A percentile compares a stretch with the other conserved stretches of the same genome.
phyloP scores from a whole-genome alignment of 2,797 vertebrate genomes.

The Myotis myotis region DNA sequence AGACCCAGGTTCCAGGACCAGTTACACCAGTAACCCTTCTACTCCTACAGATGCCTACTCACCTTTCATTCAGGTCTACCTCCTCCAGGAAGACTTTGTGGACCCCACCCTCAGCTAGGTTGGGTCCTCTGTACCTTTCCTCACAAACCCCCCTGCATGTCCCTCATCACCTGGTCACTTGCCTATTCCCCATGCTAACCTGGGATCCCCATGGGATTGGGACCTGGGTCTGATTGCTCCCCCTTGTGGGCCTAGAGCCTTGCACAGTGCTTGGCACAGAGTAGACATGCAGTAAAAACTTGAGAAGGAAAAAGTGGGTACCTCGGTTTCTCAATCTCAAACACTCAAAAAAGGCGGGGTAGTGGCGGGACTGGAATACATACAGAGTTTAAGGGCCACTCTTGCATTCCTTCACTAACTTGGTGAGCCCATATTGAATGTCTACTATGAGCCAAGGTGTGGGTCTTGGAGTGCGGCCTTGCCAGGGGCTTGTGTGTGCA shows the following conservation, averaged over 20 bases:
- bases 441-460: neutral
- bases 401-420: neutral
- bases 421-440: accelerated
- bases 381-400: neutral
- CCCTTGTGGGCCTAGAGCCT: neutral
- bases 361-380: neutral
- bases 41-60: neutral
- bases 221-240: neutral
- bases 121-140: neutral
- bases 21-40: neutral
- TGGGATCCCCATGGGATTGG: neutral
- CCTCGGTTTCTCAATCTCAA: neutral
- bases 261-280: neutral
- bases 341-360: neutral
- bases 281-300: neutral
- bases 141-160: neutral
- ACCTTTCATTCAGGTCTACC: neutral
- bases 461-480: neutral
- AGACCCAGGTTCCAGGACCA: neutral
- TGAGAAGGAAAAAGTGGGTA: neutral
- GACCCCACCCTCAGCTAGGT: too few species aligned
- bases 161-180: neutral
- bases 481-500: accelerated
- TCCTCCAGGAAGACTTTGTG: neutral
- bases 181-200: neutral